These are phyloP conservation scores for Ginglymostoma cirratum DNA, from an alignment of 2,113 vertebrate species.

Conservation along the genomic window DNA sequence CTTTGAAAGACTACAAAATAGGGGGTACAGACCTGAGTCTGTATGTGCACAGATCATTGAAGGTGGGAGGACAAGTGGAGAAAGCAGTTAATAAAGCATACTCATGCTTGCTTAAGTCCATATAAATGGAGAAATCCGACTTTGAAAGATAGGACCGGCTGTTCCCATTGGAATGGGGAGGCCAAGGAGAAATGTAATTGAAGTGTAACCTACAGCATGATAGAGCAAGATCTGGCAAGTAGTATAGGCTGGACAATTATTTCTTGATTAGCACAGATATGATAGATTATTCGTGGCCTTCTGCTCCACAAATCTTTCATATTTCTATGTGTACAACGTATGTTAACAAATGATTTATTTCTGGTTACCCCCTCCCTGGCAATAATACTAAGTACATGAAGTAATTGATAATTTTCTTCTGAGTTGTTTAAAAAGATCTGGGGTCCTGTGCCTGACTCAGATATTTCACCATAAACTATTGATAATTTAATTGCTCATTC, in stretches of 20 bases:
- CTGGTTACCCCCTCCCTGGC: not conserved
- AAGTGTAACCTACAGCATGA: not conserved
- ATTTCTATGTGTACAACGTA: not conserved
- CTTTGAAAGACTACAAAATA: too few relatives aligned
- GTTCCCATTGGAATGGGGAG: too few relatives aligned
- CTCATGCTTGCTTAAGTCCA: not conserved
- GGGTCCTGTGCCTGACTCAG: not conserved
- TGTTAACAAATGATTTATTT: not conserved
- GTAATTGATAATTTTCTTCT: not conserved
- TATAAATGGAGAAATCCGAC: not conserved
- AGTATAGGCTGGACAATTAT: not conserved
- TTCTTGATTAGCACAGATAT: not conserved
- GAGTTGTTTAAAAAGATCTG: not conserved
- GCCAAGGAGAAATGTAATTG: not conserved
- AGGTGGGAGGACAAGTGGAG: not conserved
- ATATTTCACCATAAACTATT: not conserved
- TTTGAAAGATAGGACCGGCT: not conserved
- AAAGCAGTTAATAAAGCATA: not conserved
- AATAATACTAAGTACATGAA: not conserved
- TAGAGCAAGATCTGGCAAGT: not conserved
- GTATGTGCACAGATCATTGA: not conserved
- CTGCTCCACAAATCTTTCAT: not conserved
- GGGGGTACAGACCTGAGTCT: not conserved
- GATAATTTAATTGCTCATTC: not conserved
- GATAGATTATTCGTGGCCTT: not conserved